Base-by-base conservation (phyloP, 2,888 invertebrate genomes). In the Eumerus sabulonum region DNA sequence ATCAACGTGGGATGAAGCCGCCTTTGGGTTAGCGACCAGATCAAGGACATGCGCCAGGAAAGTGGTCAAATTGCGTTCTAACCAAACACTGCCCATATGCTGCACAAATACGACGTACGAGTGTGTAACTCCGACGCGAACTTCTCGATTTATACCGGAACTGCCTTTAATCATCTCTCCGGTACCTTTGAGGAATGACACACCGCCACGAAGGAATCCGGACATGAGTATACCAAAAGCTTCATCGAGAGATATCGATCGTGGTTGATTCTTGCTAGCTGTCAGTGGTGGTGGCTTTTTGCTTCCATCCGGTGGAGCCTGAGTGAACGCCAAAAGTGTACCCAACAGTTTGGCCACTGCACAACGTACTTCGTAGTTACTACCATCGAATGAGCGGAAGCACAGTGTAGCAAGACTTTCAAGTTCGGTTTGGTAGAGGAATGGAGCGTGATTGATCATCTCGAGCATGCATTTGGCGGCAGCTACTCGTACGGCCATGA, bases 121-220 rank as follows among this genome's bases (percentile, higher is more conserved):
- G 90, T 99, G 97, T 3, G 99, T 98, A 0, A 99, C 96, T 73
- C 99, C 99, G 70, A 99, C 98, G 82, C 99, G 92, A 64, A 99
- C 96, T 91, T 99, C 99, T 81, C 98, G 91, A 88, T 97, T 98
- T 0, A 98, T 95, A 9, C 96, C 95, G 0, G 96, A 96, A 82
- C 95, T 95, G 3, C 98, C 97, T 90, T 98, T 98, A 83, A 98
- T 98, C 86, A 98, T 98, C 90, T 98, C 98, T 0, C 95, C 95
- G 12, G 95, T 94, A 16, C 96, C 96, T 89, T 98, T 98, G 18
- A 98, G 90, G 87, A 98, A 98, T 0, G 97, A 96, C 1, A 94
- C 96, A 12, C 98, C 98, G 0, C 99, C 98, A 74, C 97, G 91
- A 3, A 99, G 89, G 90, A 99, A 99, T 9, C 98, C 99, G 0